Conservation (phyloP, 2,113 vertebrate species). For the Rhabdornis inornatus region DNA sequence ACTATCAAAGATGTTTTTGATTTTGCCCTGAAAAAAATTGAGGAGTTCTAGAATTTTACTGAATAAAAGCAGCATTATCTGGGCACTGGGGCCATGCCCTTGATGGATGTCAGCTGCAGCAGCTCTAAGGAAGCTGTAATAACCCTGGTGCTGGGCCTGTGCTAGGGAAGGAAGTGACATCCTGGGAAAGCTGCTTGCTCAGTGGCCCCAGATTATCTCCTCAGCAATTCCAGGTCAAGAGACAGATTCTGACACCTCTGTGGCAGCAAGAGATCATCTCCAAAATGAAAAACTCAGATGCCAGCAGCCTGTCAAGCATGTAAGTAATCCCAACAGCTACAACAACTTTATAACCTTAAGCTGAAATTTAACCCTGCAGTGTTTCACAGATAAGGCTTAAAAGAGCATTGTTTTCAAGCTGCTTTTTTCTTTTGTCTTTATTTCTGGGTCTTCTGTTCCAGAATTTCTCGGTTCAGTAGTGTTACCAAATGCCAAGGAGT, state of each 20-base stretch:
- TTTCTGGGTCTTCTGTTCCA: background rate
- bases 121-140: background rate
- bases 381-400: background rate
- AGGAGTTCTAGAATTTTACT: background rate
- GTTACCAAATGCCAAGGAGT: background rate
- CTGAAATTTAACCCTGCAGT: background rate
- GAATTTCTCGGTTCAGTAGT: background rate
- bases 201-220: background rate
- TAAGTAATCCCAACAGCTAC: background rate
- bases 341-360: background rate
- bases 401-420: background rate
- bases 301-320: background rate
- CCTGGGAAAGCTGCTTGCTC: background rate
- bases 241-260: background rate
- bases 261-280: background rate
- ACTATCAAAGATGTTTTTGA: rapidly evolving
- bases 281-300: rapidly evolving
- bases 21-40: background rate
- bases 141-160: background rate
- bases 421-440: background rate
- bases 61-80: background rate
- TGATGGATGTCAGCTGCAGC: background rate
- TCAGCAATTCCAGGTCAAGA: background rate
- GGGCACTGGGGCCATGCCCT: background rate
- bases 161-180: background rate